A percentile compares a stretch with the other conserved stretches of the same genome.
Evolutionary conservation across 2,797 vertebrate species (phyloP).

Genomic region (Graptemys geographica): DNA sequence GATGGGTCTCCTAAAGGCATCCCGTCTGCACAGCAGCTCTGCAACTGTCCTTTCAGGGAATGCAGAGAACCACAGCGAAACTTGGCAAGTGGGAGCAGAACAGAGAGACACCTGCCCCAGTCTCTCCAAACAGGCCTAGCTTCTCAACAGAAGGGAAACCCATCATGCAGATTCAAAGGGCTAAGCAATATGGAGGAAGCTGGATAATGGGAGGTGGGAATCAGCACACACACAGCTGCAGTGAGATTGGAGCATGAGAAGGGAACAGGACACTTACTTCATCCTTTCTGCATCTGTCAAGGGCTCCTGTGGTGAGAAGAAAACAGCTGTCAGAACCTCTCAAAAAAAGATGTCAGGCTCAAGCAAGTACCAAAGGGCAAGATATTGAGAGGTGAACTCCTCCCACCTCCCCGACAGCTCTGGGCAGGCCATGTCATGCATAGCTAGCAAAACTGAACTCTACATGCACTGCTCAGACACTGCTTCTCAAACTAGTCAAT

Average conservation of each 20-base stretch:
- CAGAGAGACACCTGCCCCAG: constrained; percentile 22
- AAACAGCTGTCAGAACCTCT: constrained; percentile 67
- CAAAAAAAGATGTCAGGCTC: background rate
- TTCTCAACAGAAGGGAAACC: background rate
- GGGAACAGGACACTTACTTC: constrained; percentile 86
- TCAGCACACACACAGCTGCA: constrained; percentile 18
- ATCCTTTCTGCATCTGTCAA: constrained; percentile 92
- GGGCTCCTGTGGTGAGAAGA: constrained; percentile 85
- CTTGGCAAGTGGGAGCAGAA: background rate
- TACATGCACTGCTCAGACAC: background rate
- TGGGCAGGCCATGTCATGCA: background rate
- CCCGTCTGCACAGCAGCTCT: background rate
- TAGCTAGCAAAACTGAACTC: background rate
- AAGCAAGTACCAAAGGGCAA: background rate
- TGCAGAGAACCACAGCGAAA: background rate
- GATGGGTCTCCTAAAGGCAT: background rate
- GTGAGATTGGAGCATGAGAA: background rate
- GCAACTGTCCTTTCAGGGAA: background rate
- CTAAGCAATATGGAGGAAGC: constrained; percentile 2
- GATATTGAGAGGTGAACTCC: background rate
- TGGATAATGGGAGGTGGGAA: constrained; percentile 16
- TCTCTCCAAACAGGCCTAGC: background rate
- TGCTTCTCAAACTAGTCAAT: background rate
- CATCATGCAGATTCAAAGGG: background rate
- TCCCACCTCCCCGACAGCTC: background rate